Conservation (phyloP, 2,113 vertebrate genomes). For the Atlantisia rogersi region DNA sequence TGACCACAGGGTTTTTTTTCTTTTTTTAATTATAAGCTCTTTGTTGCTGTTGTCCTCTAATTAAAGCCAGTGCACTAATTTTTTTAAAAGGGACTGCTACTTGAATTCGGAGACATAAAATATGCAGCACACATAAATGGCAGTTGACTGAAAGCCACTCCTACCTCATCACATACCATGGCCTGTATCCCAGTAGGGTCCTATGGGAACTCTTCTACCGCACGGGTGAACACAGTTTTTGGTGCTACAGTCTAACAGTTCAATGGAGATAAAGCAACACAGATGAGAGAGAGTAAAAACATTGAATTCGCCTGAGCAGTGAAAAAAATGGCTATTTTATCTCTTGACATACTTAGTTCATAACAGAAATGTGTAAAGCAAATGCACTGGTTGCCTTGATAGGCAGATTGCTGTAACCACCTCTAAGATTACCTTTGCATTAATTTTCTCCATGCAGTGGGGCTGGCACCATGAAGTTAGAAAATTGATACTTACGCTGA, state of each 20-base stretch:
- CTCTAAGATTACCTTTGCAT: background rate
- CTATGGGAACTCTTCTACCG: background rate
- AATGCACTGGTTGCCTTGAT: background rate
- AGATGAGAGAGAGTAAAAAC: background rate
- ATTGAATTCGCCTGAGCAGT: background rate
- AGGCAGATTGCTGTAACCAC: background rate
- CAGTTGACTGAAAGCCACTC: background rate
- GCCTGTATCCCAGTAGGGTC: background rate
- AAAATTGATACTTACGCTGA: background rate
- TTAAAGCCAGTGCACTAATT: conserved; percentile 15
- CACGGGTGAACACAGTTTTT: background rate
- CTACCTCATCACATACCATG: background rate
- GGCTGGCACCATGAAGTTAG: background rate
- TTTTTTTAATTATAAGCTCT: conserved; percentile 22
- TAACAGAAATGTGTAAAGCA: background rate
- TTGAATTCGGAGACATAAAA: background rate
- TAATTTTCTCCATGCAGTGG: background rate
- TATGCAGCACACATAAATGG: background rate
- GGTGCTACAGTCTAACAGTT: conserved; percentile 3
- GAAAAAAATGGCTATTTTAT: background rate
- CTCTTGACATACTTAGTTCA: background rate
- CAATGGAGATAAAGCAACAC: background rate
- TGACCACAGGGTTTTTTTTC: background rate
- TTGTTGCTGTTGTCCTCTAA: conserved; percentile 24
- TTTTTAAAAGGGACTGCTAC: background rate